Evolutionary conservation across 2,888 invertebrate species (phyloP), one percentile per base, ranked within the genome.

Genomic region (Yponomeuta cagnagella): DNA sequence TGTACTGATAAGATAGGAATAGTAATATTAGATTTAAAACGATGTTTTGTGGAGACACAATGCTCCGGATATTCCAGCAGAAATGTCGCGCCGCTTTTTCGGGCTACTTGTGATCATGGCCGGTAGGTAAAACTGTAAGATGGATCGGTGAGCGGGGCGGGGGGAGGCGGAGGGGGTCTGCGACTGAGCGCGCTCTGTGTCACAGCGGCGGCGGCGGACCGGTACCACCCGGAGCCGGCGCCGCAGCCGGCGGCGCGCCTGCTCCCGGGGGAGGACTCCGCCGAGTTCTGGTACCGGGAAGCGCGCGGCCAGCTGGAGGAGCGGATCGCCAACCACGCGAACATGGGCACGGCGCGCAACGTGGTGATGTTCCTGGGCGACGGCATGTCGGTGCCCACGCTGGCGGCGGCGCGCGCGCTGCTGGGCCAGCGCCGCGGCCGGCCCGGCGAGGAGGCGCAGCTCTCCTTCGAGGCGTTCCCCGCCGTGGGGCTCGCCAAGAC

Each of bases 311-410:
- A 80, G 3, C 82, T 94, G 58, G 75, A 78, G 10, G 78, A 81
- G 69, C 88, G 93, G 71, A 75, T 86, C 72, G 77, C 80, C 52
- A 82, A 82, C 70, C 72, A 87, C 71, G 68, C 82, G 74, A 23
- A 72, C 71, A 68, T 48, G 58, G 69, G 67, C 70, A 71, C 23
- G 6, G 87, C 85, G 64, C 80, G 82, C 69, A 96, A 96, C 83
- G 87, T 95, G 10, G 94, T 96, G 69, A 87, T 96, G 82, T 96
- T 96, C 82, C 82, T 96, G 72, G 96, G 96, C 9, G 96, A 96
- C 82, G 96, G 96, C 65, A 43, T 43, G 95, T 95, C 95, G 30
- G 84, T 95, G 70, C 90, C 95, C 91, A 43, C 43, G 43, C 43
- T 43, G 43, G 43, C 43, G 43, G 43, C 43, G 43, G 43, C 43